Evolutionary conservation across 2,888 invertebrate genomes (phyloP), one percentile per base, ranked within the genome.

Genomic region (Agelastica alni): DNA sequence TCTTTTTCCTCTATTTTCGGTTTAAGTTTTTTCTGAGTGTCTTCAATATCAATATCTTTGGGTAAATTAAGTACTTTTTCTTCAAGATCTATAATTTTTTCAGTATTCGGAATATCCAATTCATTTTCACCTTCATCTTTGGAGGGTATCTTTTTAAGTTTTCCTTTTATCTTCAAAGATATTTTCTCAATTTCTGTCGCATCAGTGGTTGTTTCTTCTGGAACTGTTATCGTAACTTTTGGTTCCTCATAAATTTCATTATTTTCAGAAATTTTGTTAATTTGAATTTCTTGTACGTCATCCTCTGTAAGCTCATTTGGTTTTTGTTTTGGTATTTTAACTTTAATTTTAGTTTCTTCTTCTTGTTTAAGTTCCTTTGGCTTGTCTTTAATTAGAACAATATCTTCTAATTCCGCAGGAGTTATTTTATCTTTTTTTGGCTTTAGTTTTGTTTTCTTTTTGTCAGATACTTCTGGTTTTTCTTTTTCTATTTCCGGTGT

Each of bases 301-400:
- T 43, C 77, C 36, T 26, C 14, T 46, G 34, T 14, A 13, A 32
- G 12, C n/a, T 34, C 17, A 16, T 16, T 4, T 76, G 16, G 70
- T 66, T 77, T 75, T 22, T 51, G 58, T 58, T 30, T 60, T 42
- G 37, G 42, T 84, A 65, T 70, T 83, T 81, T 32, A 78, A 81
- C 0, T 83, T 76, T 68, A 82, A 80, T 37, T 34, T 59, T 51
- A 54, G 41, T 51, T 60, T 45, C 65, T 65, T 67, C 63, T 34
- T 63, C 49, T 36, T 62, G 60, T 56, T 62, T 53, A 22, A 65
- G 58, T 54, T 66, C 61, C 45, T 66, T 62, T n/a, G 61, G 60
- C 51, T 67, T 62, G 26, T 68, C 48, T 44, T 65, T 62, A 34
- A 58, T 51, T 39, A 56, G 42, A n/a, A 54, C 37, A 2, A 66